Base-by-base conservation (phyloP, 92 coral and sea anemone genomes). In the Isaurus tuberculatus region DNA sequence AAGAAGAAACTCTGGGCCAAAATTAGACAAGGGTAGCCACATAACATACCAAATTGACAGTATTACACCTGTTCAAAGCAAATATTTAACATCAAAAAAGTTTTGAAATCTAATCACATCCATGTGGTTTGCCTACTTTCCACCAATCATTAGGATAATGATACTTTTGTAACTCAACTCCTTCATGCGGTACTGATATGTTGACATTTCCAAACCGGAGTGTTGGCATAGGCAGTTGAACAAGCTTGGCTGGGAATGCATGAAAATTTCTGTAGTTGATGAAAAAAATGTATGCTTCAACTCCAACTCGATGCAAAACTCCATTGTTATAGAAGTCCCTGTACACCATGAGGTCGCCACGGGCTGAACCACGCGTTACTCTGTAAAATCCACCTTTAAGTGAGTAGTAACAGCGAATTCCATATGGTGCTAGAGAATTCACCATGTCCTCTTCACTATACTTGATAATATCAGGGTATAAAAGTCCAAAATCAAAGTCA, bases 141-240 rank as follows among this genome's bases (percentile, higher is more conserved):
- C 93, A 90, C 98, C 98, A 94, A 63, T 92, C 92, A 74, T 90
- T 85, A 15, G 95, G 95, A 37, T 94, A 94, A 67, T 87, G 93
- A 48, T 90, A 90, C 79, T 88, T 90, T 81, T 92, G 95, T 23
- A 94, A 74, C 85, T 94, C 95, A 1, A 94, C 63, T 16, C 92
- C 89, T 2, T 86, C 89, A 2, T 84, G 91, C 0, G 98, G 98
- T 25, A 90, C 91, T 79, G 92, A 88, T 70, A 94, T 88, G 70
- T 79, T 82, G 25, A 73, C 26, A 2, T 30, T 36, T 1, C 95
- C 98, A 84, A 94, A 94, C 65, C 29, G 71, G 33, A 83, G 65
- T 10, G 46, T 37, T 0, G 95, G 92, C 83, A 94, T 85, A 4
- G 98, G 94, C 22, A 79, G 60, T 40, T 70, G 85, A 8, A 94